phyloP scores from a whole-genome alignment of 2,797 vertebrate species.

The Acanthurus lineatus region DNA sequence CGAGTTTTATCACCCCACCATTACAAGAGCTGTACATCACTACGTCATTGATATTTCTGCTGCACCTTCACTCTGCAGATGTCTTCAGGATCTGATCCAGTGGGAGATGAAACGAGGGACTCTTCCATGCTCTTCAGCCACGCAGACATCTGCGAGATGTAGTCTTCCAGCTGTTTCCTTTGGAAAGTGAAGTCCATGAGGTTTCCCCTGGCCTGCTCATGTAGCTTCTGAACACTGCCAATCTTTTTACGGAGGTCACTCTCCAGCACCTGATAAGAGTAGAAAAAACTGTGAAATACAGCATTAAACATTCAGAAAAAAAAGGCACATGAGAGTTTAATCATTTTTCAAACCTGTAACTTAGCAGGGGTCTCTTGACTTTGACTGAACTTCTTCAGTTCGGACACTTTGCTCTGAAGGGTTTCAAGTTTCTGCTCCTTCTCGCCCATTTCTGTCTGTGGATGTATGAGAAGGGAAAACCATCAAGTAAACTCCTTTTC shows the following conservation, averaged over 20 bases:
- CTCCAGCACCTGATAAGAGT: conserved; percentile 89
- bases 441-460: conserved; percentile 88
- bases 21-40: background rate
- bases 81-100: conserved; percentile 87
- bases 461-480: conserved; percentile 38
- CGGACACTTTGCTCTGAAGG: conserved; percentile 89
- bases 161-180: conserved; percentile 90
- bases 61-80: conserved; percentile 93
- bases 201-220: conserved; percentile 88
- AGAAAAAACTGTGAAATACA: conserved; percentile 1
- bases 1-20: background rate
- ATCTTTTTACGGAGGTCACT: conserved; percentile 93
- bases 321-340: background rate
- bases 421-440: conserved; percentile 89
- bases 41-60: background rate
- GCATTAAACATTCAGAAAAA: background rate
- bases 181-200: conserved; percentile 91
- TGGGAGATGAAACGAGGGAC: conserved; percentile 85
- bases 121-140: conserved; percentile 91
- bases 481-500: background rate
- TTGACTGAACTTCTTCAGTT: conserved; percentile 89
- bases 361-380: conserved; percentile 90
- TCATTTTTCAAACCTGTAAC: conserved; percentile 88
- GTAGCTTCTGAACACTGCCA: conserved; percentile 88
- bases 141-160: conserved; percentile 87